These are phyloP conservation scores for Diogma glabrata DNA, from an alignment of 2,888 invertebrate species.

Conservation along the genomic window DNA sequence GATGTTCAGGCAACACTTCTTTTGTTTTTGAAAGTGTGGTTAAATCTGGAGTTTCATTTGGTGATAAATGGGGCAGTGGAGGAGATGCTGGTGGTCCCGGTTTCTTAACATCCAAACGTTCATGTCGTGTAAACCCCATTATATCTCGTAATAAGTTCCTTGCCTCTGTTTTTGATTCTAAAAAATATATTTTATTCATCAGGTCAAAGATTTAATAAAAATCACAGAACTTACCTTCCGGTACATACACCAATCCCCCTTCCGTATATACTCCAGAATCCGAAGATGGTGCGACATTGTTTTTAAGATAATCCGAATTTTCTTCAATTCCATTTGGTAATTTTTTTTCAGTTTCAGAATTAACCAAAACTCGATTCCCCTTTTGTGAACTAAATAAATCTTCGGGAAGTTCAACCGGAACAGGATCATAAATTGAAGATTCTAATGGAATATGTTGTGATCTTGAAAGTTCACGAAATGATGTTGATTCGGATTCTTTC, in stretches of 20 bases:
- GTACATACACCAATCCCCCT: constrained; percentile 46
- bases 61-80: constrained; percentile 23
- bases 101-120: constrained; percentile 87
- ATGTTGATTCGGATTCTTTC: constrained; percentile 10
- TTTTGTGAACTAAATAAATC: not conserved
- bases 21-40: constrained; percentile 21
- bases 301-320: not conserved
- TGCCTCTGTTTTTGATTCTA: constrained; percentile 25
- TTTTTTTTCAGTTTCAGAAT: too few species aligned
- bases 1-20: constrained; percentile 32
- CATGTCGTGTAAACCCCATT: constrained; percentile 75
- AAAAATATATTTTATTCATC: not conserved
- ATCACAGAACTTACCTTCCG: constrained; percentile 27
- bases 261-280: constrained; percentile 44
- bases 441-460: constrained; percentile 15
- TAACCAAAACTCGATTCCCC: not conserved
- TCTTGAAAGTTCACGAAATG: constrained; percentile 17
- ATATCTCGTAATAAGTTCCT: constrained; percentile 49
- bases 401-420: not conserved
- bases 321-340: not conserved
- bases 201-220: too few species aligned
- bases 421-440: not conserved
- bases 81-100: constrained; percentile 66
- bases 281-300: constrained; percentile 11
- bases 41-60: constrained; percentile 16